Evolutionary conservation across 2,797 vertebrate species (phyloP).

Genomic region (Chaunax sp.): DNA sequence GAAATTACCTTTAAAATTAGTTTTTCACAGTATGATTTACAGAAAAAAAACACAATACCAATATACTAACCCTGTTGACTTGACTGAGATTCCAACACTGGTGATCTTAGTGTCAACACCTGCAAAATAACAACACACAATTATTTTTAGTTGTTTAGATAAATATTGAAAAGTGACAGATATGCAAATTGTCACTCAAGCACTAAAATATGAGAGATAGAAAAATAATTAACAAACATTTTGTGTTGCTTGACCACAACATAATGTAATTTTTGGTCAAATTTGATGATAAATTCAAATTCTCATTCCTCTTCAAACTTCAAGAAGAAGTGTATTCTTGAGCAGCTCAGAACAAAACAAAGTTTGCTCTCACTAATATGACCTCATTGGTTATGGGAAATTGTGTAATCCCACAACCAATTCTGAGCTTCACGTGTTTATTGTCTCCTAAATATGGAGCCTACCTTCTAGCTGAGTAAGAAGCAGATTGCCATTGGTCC

Average conservation of each 20-base stretch:
- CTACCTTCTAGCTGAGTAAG: conserved; percentile 92
- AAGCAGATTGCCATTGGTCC: conserved; percentile 94
- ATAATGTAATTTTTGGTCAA: no score
- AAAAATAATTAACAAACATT: background rate
- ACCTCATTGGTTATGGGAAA: background rate
- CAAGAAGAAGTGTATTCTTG: no score
- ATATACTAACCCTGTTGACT: conserved; percentile 89
- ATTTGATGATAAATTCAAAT: no score
- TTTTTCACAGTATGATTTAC: conserved; percentile 36
- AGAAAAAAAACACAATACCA: conserved; percentile 28
- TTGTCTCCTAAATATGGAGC: background rate
- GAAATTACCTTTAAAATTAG: conserved; percentile 63
- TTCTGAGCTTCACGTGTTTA: background rate
- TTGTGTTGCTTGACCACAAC: no score
- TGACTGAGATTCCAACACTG: conserved; percentile 90
- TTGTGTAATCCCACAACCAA: background rate
- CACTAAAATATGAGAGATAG: conserved; percentile 5
- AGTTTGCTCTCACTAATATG: background rate
- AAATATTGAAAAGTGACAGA: conserved; percentile 18
- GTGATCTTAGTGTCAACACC: conserved; percentile 94
- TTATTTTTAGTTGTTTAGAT: conserved; percentile 23
- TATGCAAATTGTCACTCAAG: conserved; percentile 5
- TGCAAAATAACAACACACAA: conserved; percentile 75
- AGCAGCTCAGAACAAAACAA: no score
- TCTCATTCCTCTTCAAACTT: no score